Evolutionary conservation across 2,797 vertebrate species (phyloP).

Genomic region (Rhynchotus rufescens): DNA sequence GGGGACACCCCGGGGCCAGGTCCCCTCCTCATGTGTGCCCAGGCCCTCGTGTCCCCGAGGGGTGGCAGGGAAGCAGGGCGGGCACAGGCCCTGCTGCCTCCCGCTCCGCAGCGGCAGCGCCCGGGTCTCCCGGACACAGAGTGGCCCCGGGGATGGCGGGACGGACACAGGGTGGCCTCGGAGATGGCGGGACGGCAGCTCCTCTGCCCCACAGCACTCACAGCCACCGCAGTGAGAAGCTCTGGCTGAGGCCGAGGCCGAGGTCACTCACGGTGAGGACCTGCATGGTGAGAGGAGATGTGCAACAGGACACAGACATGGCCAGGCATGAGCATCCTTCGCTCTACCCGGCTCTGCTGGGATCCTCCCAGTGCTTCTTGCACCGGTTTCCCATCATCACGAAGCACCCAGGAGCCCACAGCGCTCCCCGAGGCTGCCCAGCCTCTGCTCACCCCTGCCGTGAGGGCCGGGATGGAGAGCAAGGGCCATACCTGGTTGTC

Average conservation of each 20-base stretch:
- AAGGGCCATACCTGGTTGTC: slow-evolving; percentile 80
- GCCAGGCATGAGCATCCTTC: neutral
- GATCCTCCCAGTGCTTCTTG: neutral
- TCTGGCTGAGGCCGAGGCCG: slow-evolving; percentile 82
- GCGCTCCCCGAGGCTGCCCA: neutral
- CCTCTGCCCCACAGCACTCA: slow-evolving; percentile 32
- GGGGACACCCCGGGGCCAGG: accelerated
- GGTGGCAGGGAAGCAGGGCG: accelerated
- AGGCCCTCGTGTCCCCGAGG: accelerated
- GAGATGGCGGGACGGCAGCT: too few relatives aligned
- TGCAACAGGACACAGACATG: accelerated
- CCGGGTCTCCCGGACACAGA: accelerated
- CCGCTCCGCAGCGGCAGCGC: neutral
- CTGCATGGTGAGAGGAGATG: slow-evolving; percentile 36
- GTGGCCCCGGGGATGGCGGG: too few relatives aligned
- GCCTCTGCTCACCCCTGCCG: neutral
- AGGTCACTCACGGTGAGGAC: slow-evolving; percentile 83
- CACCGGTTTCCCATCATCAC: too few relatives aligned
- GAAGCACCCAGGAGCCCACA: accelerated
- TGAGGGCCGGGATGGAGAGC: neutral
- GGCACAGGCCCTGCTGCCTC: accelerated
- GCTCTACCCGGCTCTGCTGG: neutral
- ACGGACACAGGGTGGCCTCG: too few relatives aligned
- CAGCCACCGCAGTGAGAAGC: slow-evolving; percentile 88
- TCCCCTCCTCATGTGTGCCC: accelerated